phyloP scores from a whole-genome alignment of 2,113 vertebrate genomes.

The Ageneiosus marmoratus region DNA sequence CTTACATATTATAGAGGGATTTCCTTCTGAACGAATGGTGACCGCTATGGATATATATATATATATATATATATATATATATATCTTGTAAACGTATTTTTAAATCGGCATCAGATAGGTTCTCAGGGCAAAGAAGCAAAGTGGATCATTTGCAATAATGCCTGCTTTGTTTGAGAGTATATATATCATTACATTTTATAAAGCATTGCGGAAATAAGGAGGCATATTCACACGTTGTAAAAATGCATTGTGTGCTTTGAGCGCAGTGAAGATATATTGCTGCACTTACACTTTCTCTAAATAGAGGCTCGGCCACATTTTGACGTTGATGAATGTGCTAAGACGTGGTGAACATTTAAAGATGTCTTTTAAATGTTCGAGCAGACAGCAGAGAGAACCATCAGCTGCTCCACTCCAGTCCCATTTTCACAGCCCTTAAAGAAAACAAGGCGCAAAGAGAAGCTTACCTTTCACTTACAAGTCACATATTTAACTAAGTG shows the following conservation, averaged over 20 bases:
- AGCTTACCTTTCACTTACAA: neutral
- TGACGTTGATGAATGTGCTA: conserved; percentile 80
- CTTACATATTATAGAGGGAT: neutral
- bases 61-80: neutral
- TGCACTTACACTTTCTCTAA: conserved; percentile 70
- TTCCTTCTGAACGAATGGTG: neutral
- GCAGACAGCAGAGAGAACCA: conserved; percentile 60
- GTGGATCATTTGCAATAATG: conserved; percentile 1
- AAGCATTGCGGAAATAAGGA: conserved; percentile 45
- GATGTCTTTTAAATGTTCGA: conserved; percentile 72
- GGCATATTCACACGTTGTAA: conserved; percentile 47
- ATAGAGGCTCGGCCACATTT: conserved; percentile 67
- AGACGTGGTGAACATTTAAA: conserved; percentile 77
- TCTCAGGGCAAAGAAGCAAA: neutral
- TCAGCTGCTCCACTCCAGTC: conserved; percentile 57
- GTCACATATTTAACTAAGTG: neutral
- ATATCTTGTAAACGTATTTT: neutral
- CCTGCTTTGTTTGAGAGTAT: conserved; percentile 14
- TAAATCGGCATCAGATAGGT: neutral
- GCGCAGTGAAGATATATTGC: conserved; percentile 67
- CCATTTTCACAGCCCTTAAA: conserved; percentile 23
- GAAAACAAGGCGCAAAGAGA: neutral
- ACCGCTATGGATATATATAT: neutral
- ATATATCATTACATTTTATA: conserved; percentile 38
- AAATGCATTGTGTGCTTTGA: conserved; percentile 63